Conservation (phyloP, 2,113 vertebrate genomes). For the Gavia stellata region DNA sequence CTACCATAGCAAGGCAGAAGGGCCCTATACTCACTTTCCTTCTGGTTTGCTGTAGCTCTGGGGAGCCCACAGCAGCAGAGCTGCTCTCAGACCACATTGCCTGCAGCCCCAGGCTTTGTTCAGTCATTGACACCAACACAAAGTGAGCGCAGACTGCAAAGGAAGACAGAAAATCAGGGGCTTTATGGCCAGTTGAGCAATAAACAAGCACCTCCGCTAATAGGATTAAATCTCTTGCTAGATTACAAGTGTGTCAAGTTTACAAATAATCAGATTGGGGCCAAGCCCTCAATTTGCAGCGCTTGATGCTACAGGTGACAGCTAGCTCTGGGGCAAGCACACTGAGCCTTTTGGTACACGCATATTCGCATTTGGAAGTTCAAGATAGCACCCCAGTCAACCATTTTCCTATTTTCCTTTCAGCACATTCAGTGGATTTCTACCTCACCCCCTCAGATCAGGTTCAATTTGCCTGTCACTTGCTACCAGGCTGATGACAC, state of each 20-base stretch:
- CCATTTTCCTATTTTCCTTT: neutral
- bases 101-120: neutral
- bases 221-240: neutral
- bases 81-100: neutral
- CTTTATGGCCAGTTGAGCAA: neutral
- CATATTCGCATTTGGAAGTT: neutral
- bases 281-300: neutral
- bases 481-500: fast-evolving
- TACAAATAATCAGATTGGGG: neutral
- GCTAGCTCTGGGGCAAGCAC: neutral
- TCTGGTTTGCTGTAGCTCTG: neutral
- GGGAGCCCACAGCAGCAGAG: neutral
- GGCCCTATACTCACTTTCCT: neutral
- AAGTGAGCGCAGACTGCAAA: neutral
- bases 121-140: neutral
- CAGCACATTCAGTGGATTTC: neutral
- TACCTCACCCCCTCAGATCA: neutral
- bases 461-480: neutral
- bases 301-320: neutral
- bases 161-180: neutral
- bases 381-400: neutral
- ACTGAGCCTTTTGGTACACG: fast-evolving
- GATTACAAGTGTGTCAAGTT: neutral
- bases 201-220: neutral
- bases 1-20: neutral